phyloP scores from a whole-genome alignment of 92 coral and sea anemone genomes.

The Muricea muricata region DNA sequence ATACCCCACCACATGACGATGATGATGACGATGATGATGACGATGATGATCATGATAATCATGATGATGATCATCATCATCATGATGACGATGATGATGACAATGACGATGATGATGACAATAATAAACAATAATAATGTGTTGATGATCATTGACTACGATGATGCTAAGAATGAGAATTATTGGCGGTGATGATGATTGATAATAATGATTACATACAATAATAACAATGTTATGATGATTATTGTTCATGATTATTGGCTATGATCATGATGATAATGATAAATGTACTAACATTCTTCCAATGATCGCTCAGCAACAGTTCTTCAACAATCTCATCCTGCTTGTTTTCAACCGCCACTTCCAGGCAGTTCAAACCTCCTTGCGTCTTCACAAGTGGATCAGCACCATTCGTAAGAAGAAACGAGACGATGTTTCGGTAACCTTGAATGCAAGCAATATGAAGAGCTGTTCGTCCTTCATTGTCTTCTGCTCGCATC shows the following conservation, averaged over 20 bases:
- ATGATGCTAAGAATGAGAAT: too few relatives aligned
- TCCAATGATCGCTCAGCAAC: constrained; percentile 18
- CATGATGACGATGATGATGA: neutral
- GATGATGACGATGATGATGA: neutral
- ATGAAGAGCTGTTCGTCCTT: neutral
- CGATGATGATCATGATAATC: neutral
- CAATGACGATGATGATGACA: neutral
- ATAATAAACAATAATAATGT: too few relatives aligned
- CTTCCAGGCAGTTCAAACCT: constrained; percentile 2
- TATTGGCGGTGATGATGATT: neutral
- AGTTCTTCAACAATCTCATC: neutral
- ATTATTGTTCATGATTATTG: neutral
- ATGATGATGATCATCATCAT: neutral
- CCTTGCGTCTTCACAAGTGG: neutral
- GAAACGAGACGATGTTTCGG: constrained; percentile 6
- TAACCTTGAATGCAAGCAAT: constrained; percentile 14
- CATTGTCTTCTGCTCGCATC: neutral
- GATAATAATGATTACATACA: neutral
- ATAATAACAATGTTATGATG: too few relatives aligned
- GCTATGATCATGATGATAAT: neutral
- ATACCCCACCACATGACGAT: too few relatives aligned
- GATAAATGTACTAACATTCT: neutral
- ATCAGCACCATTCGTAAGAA: constrained; percentile 11
- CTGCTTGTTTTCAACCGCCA: neutral
- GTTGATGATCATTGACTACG: too few relatives aligned